Conservation (phyloP, 2,888 invertebrate genomes). For the Acanthoscelides obtectus region DNA sequence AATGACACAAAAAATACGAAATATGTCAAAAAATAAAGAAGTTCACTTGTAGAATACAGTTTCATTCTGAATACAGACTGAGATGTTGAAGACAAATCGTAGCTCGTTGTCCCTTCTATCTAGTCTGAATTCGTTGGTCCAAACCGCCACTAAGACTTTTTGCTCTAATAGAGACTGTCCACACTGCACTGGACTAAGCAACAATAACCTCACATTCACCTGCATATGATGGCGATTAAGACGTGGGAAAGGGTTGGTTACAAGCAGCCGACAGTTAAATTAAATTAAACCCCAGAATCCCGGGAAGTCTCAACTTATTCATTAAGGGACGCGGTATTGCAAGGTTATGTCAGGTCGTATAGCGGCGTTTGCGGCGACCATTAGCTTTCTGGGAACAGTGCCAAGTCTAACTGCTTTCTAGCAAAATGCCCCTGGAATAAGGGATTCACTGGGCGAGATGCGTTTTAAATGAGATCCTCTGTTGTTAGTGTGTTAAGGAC, state of each 20-base stretch:
- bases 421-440: background rate
- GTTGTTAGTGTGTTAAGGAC: background rate
- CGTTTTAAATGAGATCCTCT: background rate
- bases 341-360: background rate
- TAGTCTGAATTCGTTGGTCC: too few species aligned
- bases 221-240: background rate
- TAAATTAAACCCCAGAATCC: background rate
- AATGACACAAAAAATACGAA: too few species aligned
- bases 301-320: background rate
- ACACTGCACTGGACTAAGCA: background rate
- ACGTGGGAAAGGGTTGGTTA: background rate
- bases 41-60: too few species aligned
- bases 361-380: background rate
- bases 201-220: background rate
- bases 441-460: background rate
- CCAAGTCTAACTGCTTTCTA: background rate
- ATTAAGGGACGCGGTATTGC: background rate
- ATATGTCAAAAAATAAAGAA: too few species aligned
- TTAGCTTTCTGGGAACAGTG: background rate
- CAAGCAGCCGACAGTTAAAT: background rate
- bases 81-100: too few species aligned
- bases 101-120: too few species aligned
- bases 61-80: too few species aligned
- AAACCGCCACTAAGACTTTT: too few species aligned
- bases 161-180: background rate